Evolutionary conservation across 1,140 invertebrate species (phyloP).

Genomic region (Ips nitidus): DNA sequence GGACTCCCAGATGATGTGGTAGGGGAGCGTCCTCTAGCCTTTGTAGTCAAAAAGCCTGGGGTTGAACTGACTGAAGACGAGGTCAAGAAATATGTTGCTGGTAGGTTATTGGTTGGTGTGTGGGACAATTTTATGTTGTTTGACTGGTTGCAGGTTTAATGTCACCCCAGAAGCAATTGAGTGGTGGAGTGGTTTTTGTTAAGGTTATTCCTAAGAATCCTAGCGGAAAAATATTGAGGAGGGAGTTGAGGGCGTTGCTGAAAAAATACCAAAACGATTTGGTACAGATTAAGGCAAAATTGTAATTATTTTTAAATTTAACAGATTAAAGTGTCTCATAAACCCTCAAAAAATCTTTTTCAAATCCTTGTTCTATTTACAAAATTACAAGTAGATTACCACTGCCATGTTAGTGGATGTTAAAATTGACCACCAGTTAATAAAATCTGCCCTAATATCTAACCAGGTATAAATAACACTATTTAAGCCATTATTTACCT

Average conservation of each 20-base stretch:
- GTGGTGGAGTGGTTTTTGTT: slow-evolving; percentile 67
- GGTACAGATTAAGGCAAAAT: too few relatives aligned
- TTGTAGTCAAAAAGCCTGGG: slow-evolving; percentile 61
- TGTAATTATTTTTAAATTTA: too few relatives aligned
- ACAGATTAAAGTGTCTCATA: too few relatives aligned
- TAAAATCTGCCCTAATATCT: too few relatives aligned
- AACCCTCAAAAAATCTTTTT: too few relatives aligned
- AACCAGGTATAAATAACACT: too few relatives aligned
- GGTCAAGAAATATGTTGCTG: slow-evolving; percentile 55
- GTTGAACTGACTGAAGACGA: slow-evolving; percentile 54
- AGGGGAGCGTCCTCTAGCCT: slow-evolving; percentile 73
- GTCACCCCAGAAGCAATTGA: slow-evolving; percentile 66
- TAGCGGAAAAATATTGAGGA: slow-evolving; percentile 74
- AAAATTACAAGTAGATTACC: too few relatives aligned
- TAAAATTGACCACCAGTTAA: too few relatives aligned
- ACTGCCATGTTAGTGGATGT: too few relatives aligned
- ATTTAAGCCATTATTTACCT: too few relatives aligned
- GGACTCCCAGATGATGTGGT: slow-evolving; percentile 65
- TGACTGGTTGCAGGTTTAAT: slow-evolving; percentile 55
- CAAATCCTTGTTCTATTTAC: too few relatives aligned
- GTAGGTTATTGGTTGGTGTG: slow-evolving; percentile 41
- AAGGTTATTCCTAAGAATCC: slow-evolving; percentile 72
- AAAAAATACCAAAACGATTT: neutral
- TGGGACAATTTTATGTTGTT: neutral
- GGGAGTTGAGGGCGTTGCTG: slow-evolving; percentile 40